Evolutionary conservation across 2,113 vertebrate species (phyloP).

Genomic region (Platysteira castanea): DNA sequence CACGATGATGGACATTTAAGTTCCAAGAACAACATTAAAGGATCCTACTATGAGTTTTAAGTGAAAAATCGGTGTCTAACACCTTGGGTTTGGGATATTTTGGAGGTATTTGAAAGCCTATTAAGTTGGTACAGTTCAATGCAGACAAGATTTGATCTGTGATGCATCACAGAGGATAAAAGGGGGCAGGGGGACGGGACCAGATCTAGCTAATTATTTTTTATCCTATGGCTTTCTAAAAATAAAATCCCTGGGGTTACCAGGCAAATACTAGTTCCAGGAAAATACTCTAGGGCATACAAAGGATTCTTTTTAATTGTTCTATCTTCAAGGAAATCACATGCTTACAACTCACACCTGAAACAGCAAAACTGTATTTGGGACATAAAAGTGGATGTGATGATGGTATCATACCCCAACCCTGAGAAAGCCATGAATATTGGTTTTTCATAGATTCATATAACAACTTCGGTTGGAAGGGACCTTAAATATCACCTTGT

Average conservation of each 20-base stretch:
- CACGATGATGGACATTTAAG: neutral
- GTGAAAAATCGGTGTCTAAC: neutral
- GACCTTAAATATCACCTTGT: neutral
- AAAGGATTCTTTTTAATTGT: neutral
- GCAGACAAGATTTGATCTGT: neutral
- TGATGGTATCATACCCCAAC: neutral
- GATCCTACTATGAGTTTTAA: neutral
- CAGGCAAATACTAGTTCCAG: neutral
- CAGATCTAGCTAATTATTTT: conserved; percentile 36
- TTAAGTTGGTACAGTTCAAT: neutral
- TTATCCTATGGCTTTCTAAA: neutral
- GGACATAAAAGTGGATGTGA: neutral
- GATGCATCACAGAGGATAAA: neutral
- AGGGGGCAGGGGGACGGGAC: neutral
- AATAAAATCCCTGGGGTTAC: conserved; percentile 28
- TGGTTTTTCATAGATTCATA: neutral
- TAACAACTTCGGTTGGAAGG: neutral
- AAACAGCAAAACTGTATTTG: conserved; percentile 1
- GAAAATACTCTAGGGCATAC: conserved; percentile 7
- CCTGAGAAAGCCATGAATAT: neutral
- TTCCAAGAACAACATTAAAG: neutral
- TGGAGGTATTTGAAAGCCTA: neutral
- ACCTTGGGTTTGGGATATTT: neutral
- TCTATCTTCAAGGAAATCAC: conserved; percentile 15
- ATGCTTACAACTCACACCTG: neutral